Conservation (phyloP, 2,888 invertebrate species). For the Escarpia spicata region DNA sequence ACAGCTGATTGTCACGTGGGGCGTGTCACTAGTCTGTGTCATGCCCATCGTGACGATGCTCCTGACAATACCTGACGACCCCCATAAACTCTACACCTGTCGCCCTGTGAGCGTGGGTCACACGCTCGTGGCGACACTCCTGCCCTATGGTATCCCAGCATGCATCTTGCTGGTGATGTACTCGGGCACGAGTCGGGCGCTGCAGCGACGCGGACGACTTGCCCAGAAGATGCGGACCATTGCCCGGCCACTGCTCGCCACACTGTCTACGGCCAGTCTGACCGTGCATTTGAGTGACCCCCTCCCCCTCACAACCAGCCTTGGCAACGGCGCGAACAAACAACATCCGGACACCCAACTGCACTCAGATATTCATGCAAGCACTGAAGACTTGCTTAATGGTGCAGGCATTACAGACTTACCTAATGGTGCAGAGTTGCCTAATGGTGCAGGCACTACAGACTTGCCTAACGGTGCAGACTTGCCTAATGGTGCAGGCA, state of each 20-base stretch:
- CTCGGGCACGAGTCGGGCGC: not conserved
- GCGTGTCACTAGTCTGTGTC: not conserved
- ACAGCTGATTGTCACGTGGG: constrained; percentile 5
- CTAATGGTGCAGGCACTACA: not conserved
- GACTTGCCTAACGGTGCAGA: not conserved
- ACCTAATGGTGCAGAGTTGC: not conserved
- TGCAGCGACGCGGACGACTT: not conserved
- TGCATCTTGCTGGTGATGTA: not conserved
- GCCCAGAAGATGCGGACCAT: not conserved
- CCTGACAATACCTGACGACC: not conserved
- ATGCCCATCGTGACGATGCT: not conserved
- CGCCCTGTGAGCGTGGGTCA: not conserved
- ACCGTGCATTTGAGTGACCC: not conserved
- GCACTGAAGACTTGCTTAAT: not conserved
- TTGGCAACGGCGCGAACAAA: not conserved
- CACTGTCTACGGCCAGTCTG: not conserved
- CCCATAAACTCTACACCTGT: not conserved
- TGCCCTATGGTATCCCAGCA: not conserved
- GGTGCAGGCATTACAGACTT: not conserved
- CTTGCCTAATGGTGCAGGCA: not conserved
- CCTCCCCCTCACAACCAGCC: not conserved
- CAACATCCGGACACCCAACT: not conserved
- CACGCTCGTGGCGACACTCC: not conserved
- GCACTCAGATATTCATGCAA: not conserved
- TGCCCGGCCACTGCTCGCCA: not conserved